Evolutionary conservation across 2,888 invertebrate genomes (phyloP).

Genomic region (Calliopum simillimum): DNA sequence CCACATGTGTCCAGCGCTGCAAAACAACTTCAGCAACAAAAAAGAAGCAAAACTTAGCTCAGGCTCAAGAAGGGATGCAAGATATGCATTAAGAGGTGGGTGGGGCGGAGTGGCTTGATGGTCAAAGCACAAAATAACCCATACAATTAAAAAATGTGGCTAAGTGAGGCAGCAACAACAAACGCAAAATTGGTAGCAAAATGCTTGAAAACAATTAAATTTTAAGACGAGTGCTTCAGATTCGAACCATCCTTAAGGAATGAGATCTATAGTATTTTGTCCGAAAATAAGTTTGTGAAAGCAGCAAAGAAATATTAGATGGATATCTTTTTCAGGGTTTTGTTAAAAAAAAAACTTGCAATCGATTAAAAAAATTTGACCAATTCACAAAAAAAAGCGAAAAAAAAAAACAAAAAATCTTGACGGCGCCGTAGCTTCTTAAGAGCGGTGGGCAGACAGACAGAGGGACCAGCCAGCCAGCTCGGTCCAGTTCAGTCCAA

Average conservation of each 20-base stretch:
- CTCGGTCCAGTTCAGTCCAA: constrained; percentile 29
- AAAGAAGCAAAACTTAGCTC: background rate
- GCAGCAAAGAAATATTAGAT: background rate
- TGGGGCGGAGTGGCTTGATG: constrained; percentile 21
- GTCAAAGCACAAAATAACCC: constrained; percentile 31
- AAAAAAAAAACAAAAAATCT: background rate
- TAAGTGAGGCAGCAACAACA: constrained; percentile 30
- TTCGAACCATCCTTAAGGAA: too few relatives aligned
- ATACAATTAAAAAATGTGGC: constrained; percentile 37
- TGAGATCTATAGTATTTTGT: too few relatives aligned
- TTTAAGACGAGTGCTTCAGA: too few relatives aligned
- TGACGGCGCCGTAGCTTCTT: background rate
- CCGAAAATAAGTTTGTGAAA: background rate
- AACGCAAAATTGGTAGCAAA: constrained; percentile 31
- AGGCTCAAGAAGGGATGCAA: too few relatives aligned
- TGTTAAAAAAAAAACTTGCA: constrained; percentile 25
- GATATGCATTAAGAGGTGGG: background rate
- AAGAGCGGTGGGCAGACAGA: background rate
- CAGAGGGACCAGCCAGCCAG: background rate
- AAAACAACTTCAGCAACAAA: background rate
- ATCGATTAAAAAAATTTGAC: constrained; percentile 24
- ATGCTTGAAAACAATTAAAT: constrained; percentile 22
- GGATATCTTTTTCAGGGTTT: too few relatives aligned
- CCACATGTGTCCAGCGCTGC: constrained; percentile 5
- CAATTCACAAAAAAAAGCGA: background rate